A percentile compares a stretch with the other conserved stretches of the same genome.
Evolutionary conservation across 2,888 invertebrate species (phyloP).

Genomic region (Linnaemya tessellans): DNA sequence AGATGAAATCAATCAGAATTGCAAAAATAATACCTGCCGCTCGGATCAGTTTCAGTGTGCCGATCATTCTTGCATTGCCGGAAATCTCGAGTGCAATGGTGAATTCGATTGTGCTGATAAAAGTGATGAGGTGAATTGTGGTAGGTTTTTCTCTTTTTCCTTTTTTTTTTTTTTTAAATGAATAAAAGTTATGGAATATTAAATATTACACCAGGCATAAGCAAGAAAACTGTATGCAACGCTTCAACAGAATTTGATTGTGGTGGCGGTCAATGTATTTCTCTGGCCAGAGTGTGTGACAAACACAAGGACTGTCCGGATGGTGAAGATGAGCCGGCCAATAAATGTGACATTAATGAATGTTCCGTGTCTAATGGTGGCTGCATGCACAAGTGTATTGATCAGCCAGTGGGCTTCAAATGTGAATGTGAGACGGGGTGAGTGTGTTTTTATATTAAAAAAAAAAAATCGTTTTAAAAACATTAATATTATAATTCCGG

Average conservation of each 20-base stretch:
- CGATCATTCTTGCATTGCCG: slow-evolving; percentile 91
- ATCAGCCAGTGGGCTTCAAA: slow-evolving; percentile 90
- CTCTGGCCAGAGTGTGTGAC: slow-evolving; percentile 91
- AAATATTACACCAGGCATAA: slow-evolving; percentile 41
- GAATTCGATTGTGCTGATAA: slow-evolving; percentile 91
- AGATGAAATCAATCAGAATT: slow-evolving; percentile 88
- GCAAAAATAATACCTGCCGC: slow-evolving; percentile 90
- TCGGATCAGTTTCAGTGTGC: slow-evolving; percentile 94
- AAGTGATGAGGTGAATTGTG: slow-evolving; percentile 93
- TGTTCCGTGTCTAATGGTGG: slow-evolving; percentile 92
- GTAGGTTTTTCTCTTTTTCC: slow-evolving; percentile 86
- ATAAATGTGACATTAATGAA: slow-evolving; percentile 91
- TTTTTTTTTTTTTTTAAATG: too few species aligned
- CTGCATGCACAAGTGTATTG: slow-evolving; percentile 93
- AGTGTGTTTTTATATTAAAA: slow-evolving; percentile 62
- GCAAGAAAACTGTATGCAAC: slow-evolving; percentile 86
- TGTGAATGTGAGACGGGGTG: slow-evolving; percentile 92
- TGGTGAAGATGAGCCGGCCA: slow-evolving; percentile 93
- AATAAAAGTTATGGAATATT: background rate
- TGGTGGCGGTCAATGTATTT: slow-evolving; percentile 92
- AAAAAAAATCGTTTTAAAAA: too few species aligned
- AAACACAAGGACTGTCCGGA: slow-evolving; percentile 93
- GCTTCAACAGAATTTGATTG: slow-evolving; percentile 92
- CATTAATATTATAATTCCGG: too few species aligned
- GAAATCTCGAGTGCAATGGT: slow-evolving; percentile 92